A percentile compares a stretch with the other conserved stretches of the same genome.
Conservation (phyloP, 2,113 vertebrate species). For the Corythornis cristatus region DNA sequence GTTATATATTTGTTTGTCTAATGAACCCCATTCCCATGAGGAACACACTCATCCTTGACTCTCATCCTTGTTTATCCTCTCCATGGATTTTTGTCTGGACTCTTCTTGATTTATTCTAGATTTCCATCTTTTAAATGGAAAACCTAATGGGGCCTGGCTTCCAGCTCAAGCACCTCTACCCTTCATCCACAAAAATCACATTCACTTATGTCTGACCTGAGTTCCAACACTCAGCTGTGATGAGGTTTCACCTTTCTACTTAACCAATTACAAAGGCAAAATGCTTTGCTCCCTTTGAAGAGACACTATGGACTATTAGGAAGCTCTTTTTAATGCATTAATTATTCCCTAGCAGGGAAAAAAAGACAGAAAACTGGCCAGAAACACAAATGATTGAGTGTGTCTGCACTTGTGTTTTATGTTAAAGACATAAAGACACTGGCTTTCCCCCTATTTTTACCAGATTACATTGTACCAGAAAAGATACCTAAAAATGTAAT, state of each 20-base stretch:
- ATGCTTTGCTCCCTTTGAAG: background rate
- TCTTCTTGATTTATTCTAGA: background rate
- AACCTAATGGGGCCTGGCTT: background rate
- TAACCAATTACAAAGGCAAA: background rate
- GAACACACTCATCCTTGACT: background rate
- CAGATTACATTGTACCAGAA: background rate
- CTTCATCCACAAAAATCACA: background rate
- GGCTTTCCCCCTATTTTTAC: background rate
- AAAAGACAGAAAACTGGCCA: background rate
- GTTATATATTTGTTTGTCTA: background rate
- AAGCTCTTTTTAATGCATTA: background rate
- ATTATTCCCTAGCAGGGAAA: background rate
- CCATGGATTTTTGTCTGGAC: background rate
- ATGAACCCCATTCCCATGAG: background rate
- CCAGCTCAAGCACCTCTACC: background rate
- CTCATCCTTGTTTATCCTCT: background rate
- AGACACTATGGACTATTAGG: background rate
- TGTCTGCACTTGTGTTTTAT: background rate
- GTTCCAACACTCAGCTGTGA: background rate
- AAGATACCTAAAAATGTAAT: background rate
- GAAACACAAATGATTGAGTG: background rate
- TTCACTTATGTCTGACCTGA: background rate
- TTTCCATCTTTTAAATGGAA: background rate
- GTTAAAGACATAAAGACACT: background rate
- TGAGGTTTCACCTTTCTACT: background rate